Percentiles rank a stretch among this genome's conserved stretches.
Conservation (phyloP, 2,888 invertebrate species). For the Hydrotaea diabolus region DNA sequence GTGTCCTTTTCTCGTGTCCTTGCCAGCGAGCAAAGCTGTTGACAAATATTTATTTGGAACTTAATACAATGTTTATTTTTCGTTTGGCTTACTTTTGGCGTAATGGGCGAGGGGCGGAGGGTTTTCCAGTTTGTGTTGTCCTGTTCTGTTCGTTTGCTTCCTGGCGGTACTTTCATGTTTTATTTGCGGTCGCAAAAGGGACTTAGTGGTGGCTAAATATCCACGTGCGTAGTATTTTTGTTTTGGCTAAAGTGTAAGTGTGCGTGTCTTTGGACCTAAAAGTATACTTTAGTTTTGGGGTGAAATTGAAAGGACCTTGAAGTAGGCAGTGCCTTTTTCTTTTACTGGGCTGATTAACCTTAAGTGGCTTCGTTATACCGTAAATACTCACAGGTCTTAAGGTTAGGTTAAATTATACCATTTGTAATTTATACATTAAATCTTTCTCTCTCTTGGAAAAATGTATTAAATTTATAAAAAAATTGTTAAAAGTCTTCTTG, state of each 20-base stretch:
- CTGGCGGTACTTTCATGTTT: background rate
- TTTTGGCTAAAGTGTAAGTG: background rate
- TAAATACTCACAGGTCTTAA: no score
- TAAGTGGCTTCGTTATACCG: background rate
- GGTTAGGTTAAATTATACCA: no score
- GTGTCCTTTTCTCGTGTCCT: conserved; percentile 26
- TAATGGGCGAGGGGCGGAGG: background rate
- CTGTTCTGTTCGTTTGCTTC: conserved; percentile 5
- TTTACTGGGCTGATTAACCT: no score
- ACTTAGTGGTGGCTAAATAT: background rate
- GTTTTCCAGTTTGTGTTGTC: conserved; percentile 3
- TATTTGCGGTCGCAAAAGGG: conserved; percentile 8
- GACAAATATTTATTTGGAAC: conserved; percentile 62
- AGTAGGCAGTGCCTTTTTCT: background rate
- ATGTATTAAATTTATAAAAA: background rate
- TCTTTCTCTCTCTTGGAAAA: no score
- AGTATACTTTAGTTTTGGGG: background rate
- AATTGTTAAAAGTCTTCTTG: background rate
- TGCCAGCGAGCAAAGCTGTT: conserved; percentile 48
- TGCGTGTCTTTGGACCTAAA: background rate
- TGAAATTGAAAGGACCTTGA: background rate
- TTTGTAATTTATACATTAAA: no score
- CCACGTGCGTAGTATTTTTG: background rate
- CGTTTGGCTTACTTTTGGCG: conserved; percentile 51
- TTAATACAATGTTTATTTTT: conserved; percentile 56